Evolutionary conservation across 2,113 vertebrate genomes (phyloP), one percentile per base, ranked within the genome.

Genomic region (Addax nasomaculatus): DNA sequence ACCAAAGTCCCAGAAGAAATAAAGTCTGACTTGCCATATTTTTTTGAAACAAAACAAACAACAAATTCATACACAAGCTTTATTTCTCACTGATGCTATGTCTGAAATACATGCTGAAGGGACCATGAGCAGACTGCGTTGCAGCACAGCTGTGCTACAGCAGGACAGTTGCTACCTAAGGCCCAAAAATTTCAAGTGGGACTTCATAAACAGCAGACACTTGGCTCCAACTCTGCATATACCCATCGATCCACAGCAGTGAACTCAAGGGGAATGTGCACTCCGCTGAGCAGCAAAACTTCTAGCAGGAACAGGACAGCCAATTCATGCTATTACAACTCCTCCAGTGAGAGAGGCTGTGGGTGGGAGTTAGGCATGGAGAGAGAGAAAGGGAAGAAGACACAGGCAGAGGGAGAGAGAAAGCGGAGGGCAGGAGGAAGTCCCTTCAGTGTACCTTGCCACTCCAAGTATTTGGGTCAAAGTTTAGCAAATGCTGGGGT

Each of bases 391-490:
- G 12, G 13, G 60, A 73, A 51, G 60, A 14, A n/a, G 21, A 84
- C 39, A 53, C 8, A 78, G 15, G 33, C 3, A 70, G 10, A 85
- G n/a, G 23, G 19, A n/a, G 23, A 51, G 29, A 53, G 33, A 11
- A 39, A n/a, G 67, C 25, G 11, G 67, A 85, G 23, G 27, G 49
- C 36, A 47, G 51, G 16, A 47, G 23, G 79, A 53, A 76, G 81
- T n/a, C 62, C 64, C 47, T 4, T 57, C 1, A 7, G 58, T 23
- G 3, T 4, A 83, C 60, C 53, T 51, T 80, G 76, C 85, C 95
- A 90, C 13, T 45, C 30, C n/a, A 85, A 79, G 73, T 89, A 91
- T 93, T 30, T 73, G 80, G 94, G 95, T 88, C 95, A 94, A 7
- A 21, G 79, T 84, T 96, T 19, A 86, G 86, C 78, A 79, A 43